Base-by-base conservation (phyloP, 2,113 vertebrate species). In the Ceyx melanurus region DNA sequence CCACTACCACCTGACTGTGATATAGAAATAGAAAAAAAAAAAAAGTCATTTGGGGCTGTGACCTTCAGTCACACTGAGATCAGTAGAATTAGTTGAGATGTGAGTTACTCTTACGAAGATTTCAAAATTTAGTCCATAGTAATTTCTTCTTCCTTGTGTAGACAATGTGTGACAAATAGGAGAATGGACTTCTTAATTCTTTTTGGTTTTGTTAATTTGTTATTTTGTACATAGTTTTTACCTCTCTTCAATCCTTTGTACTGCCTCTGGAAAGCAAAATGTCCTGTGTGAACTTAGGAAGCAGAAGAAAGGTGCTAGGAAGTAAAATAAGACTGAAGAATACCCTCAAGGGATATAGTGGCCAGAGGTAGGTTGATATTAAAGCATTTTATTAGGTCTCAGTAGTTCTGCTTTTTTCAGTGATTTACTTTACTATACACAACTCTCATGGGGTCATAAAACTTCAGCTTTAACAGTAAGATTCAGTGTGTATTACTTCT, bases 141-240 rank as follows among this genome's bases (percentile, higher is more conserved):
- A 42, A 11, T 67, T 82, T 64, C 11, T 58, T 56, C 26, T 56
- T 53, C 2, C 8, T 22, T 21, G 2, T 45, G 6, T 64, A 64
- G 14, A 45, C 12, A 17, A 23, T 13, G 3, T 15, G 7, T 37
- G 57, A 72, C 13, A 76, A 88, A 65, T 9, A 46, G 3, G 4
- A 43, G 6, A 76, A 68, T 6, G 5, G 7, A 19, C 31, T 50
- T 48, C 56, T 58, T 9, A 28, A 72, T 25, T 29, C 22, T 33
- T 15, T 3, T 40, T 19, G 3, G 1, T 48, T 82, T 73, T 62
- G 0, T 33, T 79, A 0, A 4, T 61, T 68, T 56, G 3, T 48
- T 67, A 18, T 76, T 68, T 85, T 46, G 5, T 56, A n/a, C 6
- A 1, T 82, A 20, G 15, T 60, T 67, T 21, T 40, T 85, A 11